Base-by-base conservation (phyloP, 53 echinoderm and acorn worm species). In the Actinopyga echinites region DNA sequence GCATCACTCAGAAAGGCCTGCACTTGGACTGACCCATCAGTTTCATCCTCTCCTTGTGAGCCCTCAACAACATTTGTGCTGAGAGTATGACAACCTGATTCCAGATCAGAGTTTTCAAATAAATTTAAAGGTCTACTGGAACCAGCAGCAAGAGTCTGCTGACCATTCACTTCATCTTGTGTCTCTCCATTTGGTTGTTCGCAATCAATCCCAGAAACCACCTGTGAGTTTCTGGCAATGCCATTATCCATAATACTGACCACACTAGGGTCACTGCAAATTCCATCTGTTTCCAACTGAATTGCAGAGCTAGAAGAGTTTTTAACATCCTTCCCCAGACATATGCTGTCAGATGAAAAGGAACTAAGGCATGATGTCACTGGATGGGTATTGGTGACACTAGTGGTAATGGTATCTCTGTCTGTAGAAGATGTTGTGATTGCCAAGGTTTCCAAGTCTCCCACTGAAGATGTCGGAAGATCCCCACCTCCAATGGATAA, bases 321-420 rank as follows among this genome's bases (percentile, higher is more conserved):
- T 54, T 77, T 26, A 8, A 21, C 33, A 53, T 54, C 31, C 30
- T 56, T 77, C 30, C 31, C 49, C 5, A 54, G 31, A 77, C 9
- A 24, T 19, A 43, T 55, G 23, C 53, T 77, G 19, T 24, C 77
- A 15, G 77, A 77, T 29, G 55, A 55, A 19, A 77, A 53, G 1
- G 71, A 42, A 71, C 44, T 71, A 71, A 77, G 77, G 30, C 77
- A 77, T 7, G 53, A 53, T 20, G 49, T 56, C 6, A 77, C 77
- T 53, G 77, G 77, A 10, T 77, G 77, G 30, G 77, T 56, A 55
- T 77, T 77, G 13, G 77, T 25, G 53, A 77, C 54, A 31, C 54
- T 49, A 13, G 77, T 56, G 11, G 45, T 77, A 11, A 53, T n/a
- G 31, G 56, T 19, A 20, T 38, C 49, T 26, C 56, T 77, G 29